Percentiles rank a stretch among this genome's conserved stretches.
These are phyloP conservation scores for Chlorodrepanis virens DNA, from an alignment of 2,113 vertebrate genomes.

Conservation along the genomic window DNA sequence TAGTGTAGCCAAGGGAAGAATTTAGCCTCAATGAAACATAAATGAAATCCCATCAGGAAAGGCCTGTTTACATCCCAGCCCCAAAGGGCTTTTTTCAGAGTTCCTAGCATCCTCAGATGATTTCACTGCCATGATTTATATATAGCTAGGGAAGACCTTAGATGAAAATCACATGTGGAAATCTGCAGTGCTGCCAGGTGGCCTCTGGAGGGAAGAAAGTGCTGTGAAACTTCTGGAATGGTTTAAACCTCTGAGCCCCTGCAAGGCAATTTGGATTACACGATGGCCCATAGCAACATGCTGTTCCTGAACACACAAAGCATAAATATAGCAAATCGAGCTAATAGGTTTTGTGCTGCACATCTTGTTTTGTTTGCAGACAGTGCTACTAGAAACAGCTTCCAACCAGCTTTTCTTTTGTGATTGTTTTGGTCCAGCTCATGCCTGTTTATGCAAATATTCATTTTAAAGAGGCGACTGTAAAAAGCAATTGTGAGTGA, in stretches of 20 bases:
- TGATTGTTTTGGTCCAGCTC: not conserved
- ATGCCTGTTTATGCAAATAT: not conserved
- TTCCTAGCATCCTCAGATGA: not conserved
- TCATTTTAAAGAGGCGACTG: not conserved
- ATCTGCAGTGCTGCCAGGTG: conserved; percentile 31
- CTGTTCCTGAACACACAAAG: conserved; percentile 50
- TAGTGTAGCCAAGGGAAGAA: not conserved
- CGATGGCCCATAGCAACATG: conserved; percentile 36
- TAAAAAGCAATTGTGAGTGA: not conserved
- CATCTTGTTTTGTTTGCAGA: conserved; percentile 53
- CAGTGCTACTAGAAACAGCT: conserved; percentile 24
- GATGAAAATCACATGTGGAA: conserved; percentile 52
- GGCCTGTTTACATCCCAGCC: not conserved
- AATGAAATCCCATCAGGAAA: not conserved
- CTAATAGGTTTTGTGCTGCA: conserved; percentile 47
- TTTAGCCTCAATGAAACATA: not conserved
- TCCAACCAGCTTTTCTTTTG: not conserved
- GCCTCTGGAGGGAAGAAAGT: conserved; percentile 50
- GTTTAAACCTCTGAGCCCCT: conserved; percentile 37
- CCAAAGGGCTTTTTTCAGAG: not conserved
- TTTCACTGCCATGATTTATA: conserved; percentile 25
- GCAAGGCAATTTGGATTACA: conserved; percentile 56
- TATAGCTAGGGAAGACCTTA: not conserved
- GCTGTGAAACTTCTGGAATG: conserved; percentile 53
- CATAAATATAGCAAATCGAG: conserved; percentile 46